Percentiles rank a stretch among this genome's conserved stretches.
These are phyloP conservation scores for Columba guinea DNA, from an alignment of 2,797 vertebrate species.

Conservation along the genomic window DNA sequence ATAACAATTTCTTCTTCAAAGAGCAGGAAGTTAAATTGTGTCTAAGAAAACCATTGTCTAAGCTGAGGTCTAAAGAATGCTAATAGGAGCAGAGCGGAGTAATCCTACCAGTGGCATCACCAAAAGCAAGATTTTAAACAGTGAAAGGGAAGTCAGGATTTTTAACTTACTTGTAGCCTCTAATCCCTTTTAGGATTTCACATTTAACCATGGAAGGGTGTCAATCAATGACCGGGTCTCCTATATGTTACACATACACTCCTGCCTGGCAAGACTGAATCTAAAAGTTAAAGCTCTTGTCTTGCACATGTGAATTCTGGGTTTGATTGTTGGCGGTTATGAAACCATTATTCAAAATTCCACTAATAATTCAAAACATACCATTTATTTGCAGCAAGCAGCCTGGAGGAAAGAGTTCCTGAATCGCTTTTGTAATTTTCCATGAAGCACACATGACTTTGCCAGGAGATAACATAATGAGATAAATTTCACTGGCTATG, in stretches of 20 bases:
- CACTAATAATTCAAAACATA: slow-evolving; percentile 45
- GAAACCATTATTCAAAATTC: not conserved
- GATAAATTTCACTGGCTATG: not conserved
- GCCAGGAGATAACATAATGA: not conserved
- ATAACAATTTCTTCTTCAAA: not conserved
- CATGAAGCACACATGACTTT: slow-evolving; percentile 9
- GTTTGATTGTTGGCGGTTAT: slow-evolving; percentile 4
- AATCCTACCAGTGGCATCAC: not conserved
- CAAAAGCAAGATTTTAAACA: not conserved
- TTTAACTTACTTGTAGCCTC: not conserved
- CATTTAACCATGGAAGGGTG: not conserved
- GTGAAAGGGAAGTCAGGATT: not conserved
- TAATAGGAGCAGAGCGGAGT: not conserved
- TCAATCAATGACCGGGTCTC: not conserved
- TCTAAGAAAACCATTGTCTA: not conserved
- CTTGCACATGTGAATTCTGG: slow-evolving; percentile 6
- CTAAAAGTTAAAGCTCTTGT: not conserved
- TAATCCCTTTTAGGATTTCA: not conserved
- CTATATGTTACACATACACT: not conserved
- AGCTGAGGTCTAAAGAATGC: not conserved
- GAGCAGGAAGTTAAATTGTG: not conserved
- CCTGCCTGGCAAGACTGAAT: not conserved
- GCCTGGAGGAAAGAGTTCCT: not conserved
- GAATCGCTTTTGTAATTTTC: slow-evolving; percentile 24
- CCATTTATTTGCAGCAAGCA: slow-evolving; percentile 14